Evolutionary conservation across 2,113 vertebrate species (phyloP).

Genomic region (Daboia siamensis): DNA sequence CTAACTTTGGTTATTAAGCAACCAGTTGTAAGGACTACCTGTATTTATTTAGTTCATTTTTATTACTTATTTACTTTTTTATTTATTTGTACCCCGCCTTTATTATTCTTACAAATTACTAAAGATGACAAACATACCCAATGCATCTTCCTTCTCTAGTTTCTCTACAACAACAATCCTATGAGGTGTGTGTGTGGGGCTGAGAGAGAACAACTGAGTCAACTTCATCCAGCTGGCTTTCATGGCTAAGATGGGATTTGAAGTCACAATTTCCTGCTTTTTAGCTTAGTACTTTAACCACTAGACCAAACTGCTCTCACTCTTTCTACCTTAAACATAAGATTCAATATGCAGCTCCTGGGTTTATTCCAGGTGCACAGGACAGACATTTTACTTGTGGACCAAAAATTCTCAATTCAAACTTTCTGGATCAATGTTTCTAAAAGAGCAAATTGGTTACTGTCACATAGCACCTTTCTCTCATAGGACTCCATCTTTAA

Average conservation of each 20-base stretch:
- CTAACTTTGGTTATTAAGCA: no score
- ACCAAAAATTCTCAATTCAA: background rate
- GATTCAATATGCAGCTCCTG: background rate
- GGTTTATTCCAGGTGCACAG: background rate
- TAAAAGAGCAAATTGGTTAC: background rate
- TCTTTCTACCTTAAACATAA: background rate
- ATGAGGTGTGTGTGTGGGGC: background rate
- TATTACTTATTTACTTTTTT: no score
- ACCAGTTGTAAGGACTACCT: no score
- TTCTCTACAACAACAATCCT: background rate
- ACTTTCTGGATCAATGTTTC: background rate
- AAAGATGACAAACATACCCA: background rate
- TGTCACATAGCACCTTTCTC: background rate
- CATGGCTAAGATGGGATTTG: background rate
- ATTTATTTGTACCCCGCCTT: no score
- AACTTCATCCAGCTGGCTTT: background rate
- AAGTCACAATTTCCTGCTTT: background rate
- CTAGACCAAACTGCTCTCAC: background rate
- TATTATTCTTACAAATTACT: no score
- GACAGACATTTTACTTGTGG: background rate
- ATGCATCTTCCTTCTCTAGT: background rate
- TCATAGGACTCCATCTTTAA: background rate
- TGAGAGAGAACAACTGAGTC: background rate
- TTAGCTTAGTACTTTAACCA: background rate
- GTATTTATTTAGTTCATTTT: no score